A percentile compares a stretch with the other conserved stretches of the same genome.
Evolutionary conservation across 2,113 vertebrate genomes (phyloP).

Genomic region (Turnix velox): DNA sequence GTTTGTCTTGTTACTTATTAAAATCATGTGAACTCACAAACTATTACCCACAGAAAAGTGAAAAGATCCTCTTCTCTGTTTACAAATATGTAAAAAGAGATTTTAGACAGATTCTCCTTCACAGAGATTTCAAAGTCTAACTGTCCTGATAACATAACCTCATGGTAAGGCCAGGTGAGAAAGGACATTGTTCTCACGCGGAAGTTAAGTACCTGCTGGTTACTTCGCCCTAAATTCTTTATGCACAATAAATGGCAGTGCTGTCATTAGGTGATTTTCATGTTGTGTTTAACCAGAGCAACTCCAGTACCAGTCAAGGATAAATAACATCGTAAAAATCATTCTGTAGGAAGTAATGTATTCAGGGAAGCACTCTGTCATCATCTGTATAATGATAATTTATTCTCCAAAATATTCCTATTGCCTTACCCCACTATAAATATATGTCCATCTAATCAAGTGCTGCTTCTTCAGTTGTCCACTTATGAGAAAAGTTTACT

Average conservation of each 20-base stretch:
- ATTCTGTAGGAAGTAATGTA: accelerated
- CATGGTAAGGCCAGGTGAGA: neutral
- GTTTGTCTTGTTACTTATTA: neutral
- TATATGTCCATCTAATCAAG: accelerated
- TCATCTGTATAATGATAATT: neutral
- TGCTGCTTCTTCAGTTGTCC: neutral
- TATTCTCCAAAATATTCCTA: neutral
- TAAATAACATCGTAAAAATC: accelerated
- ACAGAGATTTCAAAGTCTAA: neutral
- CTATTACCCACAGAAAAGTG: neutral
- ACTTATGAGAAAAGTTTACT: neutral
- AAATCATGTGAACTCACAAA: neutral
- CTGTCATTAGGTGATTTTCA: neutral
- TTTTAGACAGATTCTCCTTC: neutral
- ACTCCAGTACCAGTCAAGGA: neutral
- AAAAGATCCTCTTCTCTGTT: neutral
- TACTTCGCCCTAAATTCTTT: neutral
- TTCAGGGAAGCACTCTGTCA: neutral
- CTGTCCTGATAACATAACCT: neutral
- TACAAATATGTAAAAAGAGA: neutral
- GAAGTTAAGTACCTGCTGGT: neutral
- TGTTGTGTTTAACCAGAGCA: neutral
- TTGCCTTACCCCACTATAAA: accelerated
- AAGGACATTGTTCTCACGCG: neutral
- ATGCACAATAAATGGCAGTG: neutral